phyloP scores from a whole-genome alignment of 1,140 invertebrate genomes.

The Saxidomus purpurata region DNA sequence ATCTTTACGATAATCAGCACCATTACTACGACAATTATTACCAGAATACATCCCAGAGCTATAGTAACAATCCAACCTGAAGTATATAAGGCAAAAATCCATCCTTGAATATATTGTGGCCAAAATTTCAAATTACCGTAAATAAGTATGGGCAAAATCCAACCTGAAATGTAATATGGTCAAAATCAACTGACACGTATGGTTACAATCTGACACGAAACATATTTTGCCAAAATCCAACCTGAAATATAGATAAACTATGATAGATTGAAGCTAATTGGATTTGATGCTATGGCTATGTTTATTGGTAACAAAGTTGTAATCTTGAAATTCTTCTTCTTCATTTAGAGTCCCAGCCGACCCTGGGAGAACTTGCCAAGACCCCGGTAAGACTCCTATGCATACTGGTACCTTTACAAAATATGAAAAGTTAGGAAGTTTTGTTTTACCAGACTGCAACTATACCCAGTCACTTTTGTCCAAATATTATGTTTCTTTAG shows the following conservation, averaged over 20 bases:
- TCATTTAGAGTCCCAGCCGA: too few relatives aligned
- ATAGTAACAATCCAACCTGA: constrained; percentile 52
- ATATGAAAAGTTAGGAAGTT: too few relatives aligned
- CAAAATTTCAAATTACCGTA: background rate
- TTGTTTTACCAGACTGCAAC: too few relatives aligned
- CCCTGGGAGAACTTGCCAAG: too few relatives aligned
- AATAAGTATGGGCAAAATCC: background rate
- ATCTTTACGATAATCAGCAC: background rate
- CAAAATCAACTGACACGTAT: background rate
- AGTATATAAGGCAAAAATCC: background rate
- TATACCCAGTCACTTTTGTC: too few relatives aligned
- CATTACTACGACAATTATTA: background rate
- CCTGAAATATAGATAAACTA: background rate
- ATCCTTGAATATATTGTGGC: background rate
- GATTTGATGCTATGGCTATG: too few relatives aligned
- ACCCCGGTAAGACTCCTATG: too few relatives aligned
- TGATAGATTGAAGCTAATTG: background rate
- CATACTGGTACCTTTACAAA: too few relatives aligned
- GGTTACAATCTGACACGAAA: background rate
- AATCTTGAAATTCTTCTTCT: too few relatives aligned
- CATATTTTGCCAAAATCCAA: background rate
- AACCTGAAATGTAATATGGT: background rate
- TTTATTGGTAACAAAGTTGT: too few relatives aligned
- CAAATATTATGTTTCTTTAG: too few relatives aligned
- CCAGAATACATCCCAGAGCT: constrained; percentile 6